Evolutionary conservation across 2,888 invertebrate species (phyloP), one percentile per base, ranked within the genome.

Genomic region (Tortrix viridana): DNA sequence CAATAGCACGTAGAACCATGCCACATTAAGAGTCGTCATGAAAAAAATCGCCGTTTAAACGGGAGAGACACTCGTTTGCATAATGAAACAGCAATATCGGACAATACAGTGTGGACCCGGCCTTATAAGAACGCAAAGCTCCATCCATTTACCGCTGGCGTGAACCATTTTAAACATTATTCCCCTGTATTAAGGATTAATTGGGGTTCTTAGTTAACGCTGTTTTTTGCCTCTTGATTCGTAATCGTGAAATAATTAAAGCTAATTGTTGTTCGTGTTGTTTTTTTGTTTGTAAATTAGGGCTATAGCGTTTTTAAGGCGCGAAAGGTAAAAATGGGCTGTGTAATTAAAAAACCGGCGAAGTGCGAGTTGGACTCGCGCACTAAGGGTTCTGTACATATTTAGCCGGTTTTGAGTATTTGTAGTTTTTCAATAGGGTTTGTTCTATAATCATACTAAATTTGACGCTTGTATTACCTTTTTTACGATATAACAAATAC

Each of bases 231-330:
- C 53, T 60, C 64, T 64, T 64, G 60, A 55, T 59, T 64, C 64
- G 63, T 63, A 63, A 63, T 63, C 63, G 52, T 18, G 47, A 57
- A 53, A 63, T 63, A 63, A 63, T 63, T 63, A 63, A 58, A 53
- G 63, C 63, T 58, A 63, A 63, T 63, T 63, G 63, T 63, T 53
- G 57, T 57, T 23, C 32, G 32, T 57, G 56, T 62, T 19, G 18
- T 62, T 20, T 61, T 44, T 55, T 46, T 52, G 18, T 16, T 43
- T 65, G 60, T 54, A 49, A 60, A 55, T 60, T 48, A 65, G 54
- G 59, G 60, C 41, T 5, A 41, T 43, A 19, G 48, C 41, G 53
- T 46, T 54, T 47, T 38, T 52, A 57, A 26, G 20, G 47, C 26
- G 18, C 20, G 20, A 37, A 47, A 32, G 52, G 50, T 55, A 26